A percentile compares a stretch with the other conserved stretches of the same genome.
phyloP scores from a whole-genome alignment of 1,140 invertebrate genomes.

The Oscheius sp. region DNA sequence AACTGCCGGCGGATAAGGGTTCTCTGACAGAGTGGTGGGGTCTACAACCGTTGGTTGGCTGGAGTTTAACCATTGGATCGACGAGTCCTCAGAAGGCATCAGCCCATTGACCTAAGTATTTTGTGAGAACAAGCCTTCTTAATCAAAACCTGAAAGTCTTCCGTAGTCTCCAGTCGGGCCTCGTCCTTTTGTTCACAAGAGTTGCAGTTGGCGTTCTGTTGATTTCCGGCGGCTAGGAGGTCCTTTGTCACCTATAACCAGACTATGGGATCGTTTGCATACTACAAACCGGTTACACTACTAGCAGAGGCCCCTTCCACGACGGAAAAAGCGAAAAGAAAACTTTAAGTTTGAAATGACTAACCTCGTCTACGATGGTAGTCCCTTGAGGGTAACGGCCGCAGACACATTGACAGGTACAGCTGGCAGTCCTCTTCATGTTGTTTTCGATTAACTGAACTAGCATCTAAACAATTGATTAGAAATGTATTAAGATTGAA shows the following conservation, averaged over 20 bases:
- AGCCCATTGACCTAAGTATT: neutral
- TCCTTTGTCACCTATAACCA: constrained; percentile 15
- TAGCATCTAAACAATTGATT: too few relatives aligned
- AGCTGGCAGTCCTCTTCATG: constrained; percentile 41
- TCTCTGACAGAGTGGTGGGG: neutral
- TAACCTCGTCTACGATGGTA: constrained; percentile 54
- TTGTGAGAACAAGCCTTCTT: too few relatives aligned
- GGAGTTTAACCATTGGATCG: neutral
- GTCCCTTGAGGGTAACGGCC: constrained; percentile 55
- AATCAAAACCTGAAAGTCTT: constrained; percentile 33
- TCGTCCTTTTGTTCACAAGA: constrained; percentile 8
- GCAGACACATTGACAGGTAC: constrained; percentile 52
- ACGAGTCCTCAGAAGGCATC: neutral
- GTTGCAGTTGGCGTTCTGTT: constrained; percentile 7
- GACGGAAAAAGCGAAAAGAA: neutral
- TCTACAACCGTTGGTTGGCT: neutral
- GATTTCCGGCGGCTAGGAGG: constrained; percentile 15
- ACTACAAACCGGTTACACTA: neutral
- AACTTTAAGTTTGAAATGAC: neutral
- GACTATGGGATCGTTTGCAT: neutral
- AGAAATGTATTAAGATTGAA: too few relatives aligned
- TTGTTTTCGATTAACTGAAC: constrained; percentile 25
- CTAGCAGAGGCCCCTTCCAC: neutral
- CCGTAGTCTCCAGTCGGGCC: constrained; percentile 15
- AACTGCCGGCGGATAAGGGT: too few relatives aligned